These are phyloP conservation scores for Cataglyphis cursor DNA, from an alignment of 2,888 invertebrate species.

Conservation along the genomic window DNA sequence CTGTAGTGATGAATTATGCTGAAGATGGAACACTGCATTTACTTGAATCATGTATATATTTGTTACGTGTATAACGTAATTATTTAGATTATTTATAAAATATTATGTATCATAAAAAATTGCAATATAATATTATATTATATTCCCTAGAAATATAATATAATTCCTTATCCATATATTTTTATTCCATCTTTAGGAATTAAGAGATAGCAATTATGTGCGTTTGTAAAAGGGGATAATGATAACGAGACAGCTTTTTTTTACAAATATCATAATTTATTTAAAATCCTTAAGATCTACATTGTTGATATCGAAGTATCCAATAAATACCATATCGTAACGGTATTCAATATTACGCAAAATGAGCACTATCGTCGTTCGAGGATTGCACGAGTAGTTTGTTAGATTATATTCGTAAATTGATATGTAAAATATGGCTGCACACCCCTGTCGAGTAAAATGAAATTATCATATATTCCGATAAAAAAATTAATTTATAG, in stretches of 20 bases:
- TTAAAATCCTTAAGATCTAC: constrained; percentile 36
- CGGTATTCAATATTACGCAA: constrained; percentile 40
- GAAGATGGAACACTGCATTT: not conserved
- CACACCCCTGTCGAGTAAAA: constrained; percentile 25
- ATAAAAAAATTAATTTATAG: constrained; percentile 5
- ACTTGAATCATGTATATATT: not conserved
- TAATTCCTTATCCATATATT: not conserved
- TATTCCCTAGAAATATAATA: not conserved
- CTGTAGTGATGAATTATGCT: not conserved
- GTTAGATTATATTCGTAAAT: constrained; percentile 40
- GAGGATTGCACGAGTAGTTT: constrained; percentile 31
- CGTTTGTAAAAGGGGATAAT: not conserved
- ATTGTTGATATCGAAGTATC: constrained; percentile 29
- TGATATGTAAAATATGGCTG: constrained; percentile 67
- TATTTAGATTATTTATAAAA: constrained; percentile 9
- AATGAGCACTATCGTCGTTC: constrained; percentile 37
- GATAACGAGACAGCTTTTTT: not conserved
- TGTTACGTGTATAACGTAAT: not conserved
- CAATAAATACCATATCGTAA: constrained; percentile 46
- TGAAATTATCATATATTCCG: constrained; percentile 8
- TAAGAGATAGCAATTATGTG: not conserved
- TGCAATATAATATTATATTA: not conserved
- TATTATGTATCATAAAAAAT: constrained; percentile 17
- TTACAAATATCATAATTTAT: constrained; percentile 64
- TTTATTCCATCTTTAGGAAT: not conserved